Base-by-base conservation (phyloP, 2,113 vertebrate species). In the Felis chaus region DNA sequence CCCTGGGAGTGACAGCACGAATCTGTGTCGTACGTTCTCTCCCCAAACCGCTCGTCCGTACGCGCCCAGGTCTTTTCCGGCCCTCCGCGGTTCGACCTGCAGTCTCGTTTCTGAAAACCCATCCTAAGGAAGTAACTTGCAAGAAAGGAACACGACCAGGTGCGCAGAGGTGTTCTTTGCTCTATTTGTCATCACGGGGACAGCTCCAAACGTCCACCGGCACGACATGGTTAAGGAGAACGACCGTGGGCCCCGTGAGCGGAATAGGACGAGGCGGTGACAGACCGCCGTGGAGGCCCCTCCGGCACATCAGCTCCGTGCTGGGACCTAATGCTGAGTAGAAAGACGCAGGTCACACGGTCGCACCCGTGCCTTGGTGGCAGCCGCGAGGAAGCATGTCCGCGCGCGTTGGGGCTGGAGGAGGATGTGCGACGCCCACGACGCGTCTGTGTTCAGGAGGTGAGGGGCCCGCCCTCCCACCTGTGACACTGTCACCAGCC, bases 41-140 rank as follows among this genome's bases (percentile, higher is more conserved):
- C 7, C 53, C 3, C 11, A 39, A 39, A 85, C 31, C 11, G 0
- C n/a, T 14, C 21, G 57, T 66, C 33, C 2, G 0, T 15, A 10
- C 15, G 27, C 41, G 21, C 13, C 33, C 4, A 29, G 71, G 55
- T 18, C 48, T 50, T 65, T n/a, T 27, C 29, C 31, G 33, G 14
- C 3, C 3, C 19, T 9, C 2, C 11, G 3, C 2, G 0, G 29
- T 33, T 19, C 12, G 73, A 7, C 36, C 55, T 15, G 0, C 19
- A 12, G 36, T 29, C 29, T 23, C 41, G 7, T 48, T 86, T 53
- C 19, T 53, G 41, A 68, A 55, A 68, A 50, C 11, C 25, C 15
- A 16, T 33, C 55, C 68, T 31, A 3, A 57, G 39, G 73, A 86
- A 39, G 68, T 31, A 3, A 3, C 36, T 29, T 61, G 3, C 7